Evolutionary conservation across 2,113 vertebrate genomes (phyloP), one percentile per base, ranked within the genome.

Genomic region (Microtus montanus): DNA sequence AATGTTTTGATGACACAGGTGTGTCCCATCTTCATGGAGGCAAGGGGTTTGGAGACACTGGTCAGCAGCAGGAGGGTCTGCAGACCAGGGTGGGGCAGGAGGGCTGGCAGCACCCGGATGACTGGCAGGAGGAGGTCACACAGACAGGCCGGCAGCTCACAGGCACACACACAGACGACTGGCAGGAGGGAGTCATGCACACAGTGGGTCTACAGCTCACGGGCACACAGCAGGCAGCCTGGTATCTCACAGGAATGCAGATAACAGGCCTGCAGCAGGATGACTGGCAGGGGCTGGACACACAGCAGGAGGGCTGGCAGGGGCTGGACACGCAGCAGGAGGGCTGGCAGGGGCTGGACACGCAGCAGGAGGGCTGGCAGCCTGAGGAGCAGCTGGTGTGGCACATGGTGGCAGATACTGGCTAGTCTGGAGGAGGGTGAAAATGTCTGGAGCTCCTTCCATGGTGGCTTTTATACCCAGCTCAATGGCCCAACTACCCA

Each of bases 331-430:
- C 44, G 44, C 44, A 44, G 44, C 4, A 44, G 44, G 44, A 44
- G 44, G 44, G 44, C 44, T 44, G 44, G 44, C 44, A 44, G 44
- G 44, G 44, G 44, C 44, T 44, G 44, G 44, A 44, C 44, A 44
- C 44, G 44, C 44, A 44, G 44, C 4, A 44, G 44, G 44, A 44
- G 44, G 44, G 44, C 44, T 44, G 44, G 44, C 44, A 44, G 44
- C 44, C 44, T 44, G 44, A 44, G 44, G 44, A 92, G 49, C 90
- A 95, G 94, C 90, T 95, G 78, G 84, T 61, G 61, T 85, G 26
- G 64, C 91, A 95, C 94, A 95, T 95, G 94, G 63, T 35, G 71
- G 22, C 44, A 44, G 44, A 28, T 19, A 47, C 33, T 2, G 38
- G 85, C 58, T 89, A 85, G 90, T 85, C 41, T 58, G 47, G 64